Evolutionary conservation across 1,140 invertebrate genomes (phyloP), one percentile per base, ranked within the genome.

Genomic region (Papilio xuthus): DNA sequence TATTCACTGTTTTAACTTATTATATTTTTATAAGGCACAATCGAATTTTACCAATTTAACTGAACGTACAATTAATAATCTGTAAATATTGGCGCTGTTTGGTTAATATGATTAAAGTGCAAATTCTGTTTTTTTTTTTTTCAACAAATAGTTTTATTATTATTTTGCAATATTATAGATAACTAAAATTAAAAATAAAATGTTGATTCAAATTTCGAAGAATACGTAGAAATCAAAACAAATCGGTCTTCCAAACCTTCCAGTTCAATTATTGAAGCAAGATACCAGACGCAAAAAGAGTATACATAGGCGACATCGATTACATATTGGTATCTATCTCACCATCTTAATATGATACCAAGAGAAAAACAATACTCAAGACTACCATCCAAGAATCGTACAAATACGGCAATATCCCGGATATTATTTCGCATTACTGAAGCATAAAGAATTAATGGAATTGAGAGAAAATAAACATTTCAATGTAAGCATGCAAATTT

Each of bases 1-100:
- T 78, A 83, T 85, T 81, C 80, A 80, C 78, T 88, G 84, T 89
- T 85, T 80, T 88, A 86, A 79, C 77, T 60, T 76, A 32, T 26
- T 28, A 53, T 56, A 53, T 28, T 56, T 75, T 75, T 75, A 74
- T 53, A 56, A 56, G 73, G 13, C 26, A 13, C 41, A 75, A 74
- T 53, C 72, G 47, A 53, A 74, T 74, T 74, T 72, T 23, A n/a
- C 37, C 70, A 72, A 72, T 72, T 60, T 3, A 60, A 60, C 23
- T 4, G 23, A 60, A 60, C 26, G 13, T 60, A 60, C 23, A 60
- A 13, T 60, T 26, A 60, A 53, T 53, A 53, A 53, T 53, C 18
- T 7, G 18, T 9, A 9, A 53, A 53, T 20, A n/a, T 20, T 53
- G n/a, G 6, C 50, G 7, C 15, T 47, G 4, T 0, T 47, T 47